Conservation (phyloP, 2,113 vertebrate species). For the Tangachromis dhanisi region DNA sequence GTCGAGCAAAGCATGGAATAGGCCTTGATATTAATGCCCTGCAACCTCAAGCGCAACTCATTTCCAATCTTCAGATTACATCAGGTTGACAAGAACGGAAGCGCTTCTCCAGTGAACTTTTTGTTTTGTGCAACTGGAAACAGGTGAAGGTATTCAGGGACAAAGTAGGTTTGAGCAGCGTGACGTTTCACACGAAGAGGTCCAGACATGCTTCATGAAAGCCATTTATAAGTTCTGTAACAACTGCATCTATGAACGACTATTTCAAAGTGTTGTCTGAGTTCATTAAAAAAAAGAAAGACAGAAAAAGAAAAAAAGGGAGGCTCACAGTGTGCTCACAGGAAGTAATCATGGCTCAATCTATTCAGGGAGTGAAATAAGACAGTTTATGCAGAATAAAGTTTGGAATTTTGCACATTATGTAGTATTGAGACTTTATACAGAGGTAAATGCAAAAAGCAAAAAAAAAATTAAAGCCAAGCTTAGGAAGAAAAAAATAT, state of each 20-base stretch:
- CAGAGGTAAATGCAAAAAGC: neutral
- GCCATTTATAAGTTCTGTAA: neutral
- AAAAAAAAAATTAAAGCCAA: no score
- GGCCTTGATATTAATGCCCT: conserved; percentile 7
- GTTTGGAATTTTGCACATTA: neutral
- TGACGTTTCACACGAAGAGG: neutral
- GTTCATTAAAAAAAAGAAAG: neutral
- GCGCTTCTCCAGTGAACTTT: neutral
- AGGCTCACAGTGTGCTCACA: conserved; percentile 44
- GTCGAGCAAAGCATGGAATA: neutral
- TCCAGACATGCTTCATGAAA: neutral
- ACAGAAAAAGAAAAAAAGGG: neutral
- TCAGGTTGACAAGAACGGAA: neutral
- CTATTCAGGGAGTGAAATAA: neutral
- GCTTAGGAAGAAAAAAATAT: no score
- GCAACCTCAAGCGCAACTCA: neutral
- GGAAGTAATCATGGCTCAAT: conserved; percentile 8
- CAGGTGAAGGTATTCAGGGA: neutral
- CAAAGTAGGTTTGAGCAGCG: neutral
- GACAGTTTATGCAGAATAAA: neutral
- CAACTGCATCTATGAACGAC: neutral
- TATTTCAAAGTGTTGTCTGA: neutral
- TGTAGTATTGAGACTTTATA: neutral
- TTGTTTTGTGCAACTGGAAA: conserved; percentile 13
- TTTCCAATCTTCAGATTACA: neutral